Conservation (phyloP, 1,140 invertebrate species). For the Mactra quadrangularis region DNA sequence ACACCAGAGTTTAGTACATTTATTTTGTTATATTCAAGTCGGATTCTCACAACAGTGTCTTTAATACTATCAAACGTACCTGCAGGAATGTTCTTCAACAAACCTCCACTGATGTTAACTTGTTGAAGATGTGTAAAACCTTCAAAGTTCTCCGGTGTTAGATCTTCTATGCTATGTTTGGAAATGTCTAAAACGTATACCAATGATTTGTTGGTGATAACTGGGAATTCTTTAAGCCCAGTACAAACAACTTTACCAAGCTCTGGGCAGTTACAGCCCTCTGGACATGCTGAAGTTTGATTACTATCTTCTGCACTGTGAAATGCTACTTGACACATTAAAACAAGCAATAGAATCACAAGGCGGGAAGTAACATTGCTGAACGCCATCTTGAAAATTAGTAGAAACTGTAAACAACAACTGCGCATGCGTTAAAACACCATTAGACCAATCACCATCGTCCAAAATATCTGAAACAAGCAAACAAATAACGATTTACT, state of each 20-base stretch:
- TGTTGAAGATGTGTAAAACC: constrained; percentile 21
- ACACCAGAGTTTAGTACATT: not conserved
- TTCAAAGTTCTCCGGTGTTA: constrained; percentile 24
- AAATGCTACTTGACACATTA: too few species aligned
- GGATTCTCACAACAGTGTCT: constrained; percentile 17
- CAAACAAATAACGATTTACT: too few species aligned
- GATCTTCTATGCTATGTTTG: not conserved
- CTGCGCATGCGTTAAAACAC: too few species aligned
- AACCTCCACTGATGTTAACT: constrained; percentile 12
- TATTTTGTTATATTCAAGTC: not conserved
- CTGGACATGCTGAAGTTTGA: not conserved
- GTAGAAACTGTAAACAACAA: too few species aligned
- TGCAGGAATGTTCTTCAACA: not conserved
- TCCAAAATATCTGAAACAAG: too few species aligned
- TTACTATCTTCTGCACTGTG: not conserved
- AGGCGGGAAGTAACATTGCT: too few species aligned
- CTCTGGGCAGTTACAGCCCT: not conserved
- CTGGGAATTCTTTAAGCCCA: not conserved
- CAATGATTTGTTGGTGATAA: not conserved
- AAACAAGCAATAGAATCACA: too few species aligned
- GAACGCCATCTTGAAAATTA: too few species aligned
- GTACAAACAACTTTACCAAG: not conserved
- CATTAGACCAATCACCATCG: too few species aligned
- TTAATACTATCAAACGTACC: constrained; percentile 41
- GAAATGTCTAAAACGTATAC: not conserved